These are phyloP conservation scores for Amblyornis subalaris DNA, from an alignment of 2,113 vertebrate species.

Conservation along the genomic window DNA sequence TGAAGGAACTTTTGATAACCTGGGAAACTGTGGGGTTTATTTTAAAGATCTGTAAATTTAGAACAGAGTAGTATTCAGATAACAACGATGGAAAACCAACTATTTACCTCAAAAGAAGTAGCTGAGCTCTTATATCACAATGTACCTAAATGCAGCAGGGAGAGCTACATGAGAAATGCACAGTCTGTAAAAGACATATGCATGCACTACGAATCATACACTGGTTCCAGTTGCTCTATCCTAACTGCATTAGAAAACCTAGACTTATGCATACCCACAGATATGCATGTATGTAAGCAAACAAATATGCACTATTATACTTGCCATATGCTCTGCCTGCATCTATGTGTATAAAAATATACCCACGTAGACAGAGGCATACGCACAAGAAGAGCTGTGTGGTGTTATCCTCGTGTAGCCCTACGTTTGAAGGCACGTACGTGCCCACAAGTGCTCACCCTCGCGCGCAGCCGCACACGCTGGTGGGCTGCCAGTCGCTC, in stretches of 20 bases:
- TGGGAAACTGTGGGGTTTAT: neutral
- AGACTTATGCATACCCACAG: neutral
- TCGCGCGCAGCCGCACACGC: neutral
- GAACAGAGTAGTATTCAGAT: neutral
- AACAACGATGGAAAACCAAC: neutral
- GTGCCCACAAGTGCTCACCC: neutral
- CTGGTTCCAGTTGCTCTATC: neutral
- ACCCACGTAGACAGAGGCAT: neutral
- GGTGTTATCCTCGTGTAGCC: neutral
- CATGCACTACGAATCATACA: neutral
- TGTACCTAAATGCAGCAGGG: neutral
- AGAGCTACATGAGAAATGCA: slow-evolving; percentile 25
- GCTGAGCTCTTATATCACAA: neutral
- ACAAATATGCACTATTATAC: slow-evolving; percentile 6
- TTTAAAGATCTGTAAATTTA: neutral
- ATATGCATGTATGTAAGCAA: neutral
- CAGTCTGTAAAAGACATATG: slow-evolving; percentile 2
- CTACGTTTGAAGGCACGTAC: neutral
- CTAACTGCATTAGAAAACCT: neutral
- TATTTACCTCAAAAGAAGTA: neutral
- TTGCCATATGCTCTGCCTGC: slow-evolving; percentile 31
- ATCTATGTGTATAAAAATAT: neutral
- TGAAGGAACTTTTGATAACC: neutral
- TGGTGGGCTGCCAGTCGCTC: neutral
- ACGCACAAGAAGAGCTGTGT: neutral